Percentiles rank a stretch among this genome's conserved stretches.
Evolutionary conservation across 2,888 invertebrate species (phyloP).

Genomic region (Calameuta filiformis): DNA sequence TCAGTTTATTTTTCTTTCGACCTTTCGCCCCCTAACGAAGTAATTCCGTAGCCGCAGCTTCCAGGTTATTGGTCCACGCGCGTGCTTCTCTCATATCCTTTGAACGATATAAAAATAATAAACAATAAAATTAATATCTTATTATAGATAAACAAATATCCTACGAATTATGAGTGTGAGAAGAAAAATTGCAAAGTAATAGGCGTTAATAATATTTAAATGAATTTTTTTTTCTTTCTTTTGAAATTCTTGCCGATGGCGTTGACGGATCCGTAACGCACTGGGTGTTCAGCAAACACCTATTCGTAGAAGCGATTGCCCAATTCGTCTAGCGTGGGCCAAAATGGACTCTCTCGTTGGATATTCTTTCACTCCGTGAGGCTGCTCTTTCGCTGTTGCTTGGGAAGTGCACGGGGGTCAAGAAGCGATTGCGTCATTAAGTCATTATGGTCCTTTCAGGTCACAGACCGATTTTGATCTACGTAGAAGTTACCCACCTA

Average conservation of each 20-base stretch:
- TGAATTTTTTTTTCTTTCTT: neutral
- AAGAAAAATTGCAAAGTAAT: neutral
- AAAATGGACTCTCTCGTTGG: neutral
- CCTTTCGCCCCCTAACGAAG: constrained; percentile 17
- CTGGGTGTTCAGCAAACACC: neutral
- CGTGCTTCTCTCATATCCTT: neutral
- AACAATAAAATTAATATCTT: neutral
- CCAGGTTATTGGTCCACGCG: neutral
- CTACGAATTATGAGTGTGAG: neutral
- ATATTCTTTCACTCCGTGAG: neutral
- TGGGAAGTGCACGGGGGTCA: constrained; percentile 1
- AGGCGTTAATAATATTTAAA: neutral
- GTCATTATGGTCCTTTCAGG: neutral
- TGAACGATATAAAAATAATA: neutral
- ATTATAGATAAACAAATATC: neutral
- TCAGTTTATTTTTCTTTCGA: constrained; percentile 21
- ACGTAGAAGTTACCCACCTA: neutral
- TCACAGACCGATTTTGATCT: neutral
- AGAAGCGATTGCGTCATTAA: neutral
- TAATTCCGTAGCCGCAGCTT: neutral
- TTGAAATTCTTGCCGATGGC: neutral
- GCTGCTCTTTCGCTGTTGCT: neutral
- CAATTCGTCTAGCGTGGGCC: neutral
- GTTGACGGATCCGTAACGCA: neutral
- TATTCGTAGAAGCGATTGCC: neutral